Base-by-base conservation (phyloP, 2,797 vertebrate species). In the Austrolebias charrua region DNA sequence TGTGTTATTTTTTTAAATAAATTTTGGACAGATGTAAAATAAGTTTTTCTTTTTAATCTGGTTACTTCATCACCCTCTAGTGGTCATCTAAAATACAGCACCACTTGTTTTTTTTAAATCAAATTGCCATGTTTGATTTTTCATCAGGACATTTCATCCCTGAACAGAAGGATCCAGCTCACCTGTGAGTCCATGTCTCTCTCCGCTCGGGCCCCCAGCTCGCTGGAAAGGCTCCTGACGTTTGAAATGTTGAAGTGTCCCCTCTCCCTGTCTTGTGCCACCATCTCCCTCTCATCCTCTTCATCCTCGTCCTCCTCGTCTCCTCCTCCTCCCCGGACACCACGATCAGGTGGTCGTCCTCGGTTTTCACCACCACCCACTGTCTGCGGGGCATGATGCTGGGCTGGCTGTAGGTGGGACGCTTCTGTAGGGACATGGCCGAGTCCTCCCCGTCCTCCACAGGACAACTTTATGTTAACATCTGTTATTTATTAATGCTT, bases 331-430 rank as follows among this genome's bases (percentile, higher is more conserved):
- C 92, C n/a, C 92, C 92, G 0, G 93, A 93, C 73, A 93, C 92
- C 1, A 93, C 89, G 54, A 94, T 92, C 71, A 92, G 91, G 85
- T 93, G 90, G 31, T 92, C 91, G 13, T 93, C 92, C 63, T 92
- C 92, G 0, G 89, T 92, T 73, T 95, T 97, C 73, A 95, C 94
- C 40, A 95, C 95, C 59, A 95, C 94, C 96, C 96, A 97, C 78
- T 95, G 95, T 79, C 94, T 95, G 2, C 95, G 95, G 0, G 96
- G 95, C 89, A 95, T 86, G 66, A 95, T 93, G 86, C 94, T 94
- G 55, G 95, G 94, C 29, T 94, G 94, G 62, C 87, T 91, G 85
- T 93, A 93, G 43, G 92, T 78, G 2, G 94, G 92, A 0, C 93
- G 89, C 62, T 90, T 92, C 73, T 80, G 91, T 0, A 56, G 78